A percentile compares a stretch with the other conserved stretches of the same genome.
These are phyloP conservation scores for Toxotes chatareus DNA, from an alignment of 2,113 vertebrate genomes.

Conservation along the genomic window DNA sequence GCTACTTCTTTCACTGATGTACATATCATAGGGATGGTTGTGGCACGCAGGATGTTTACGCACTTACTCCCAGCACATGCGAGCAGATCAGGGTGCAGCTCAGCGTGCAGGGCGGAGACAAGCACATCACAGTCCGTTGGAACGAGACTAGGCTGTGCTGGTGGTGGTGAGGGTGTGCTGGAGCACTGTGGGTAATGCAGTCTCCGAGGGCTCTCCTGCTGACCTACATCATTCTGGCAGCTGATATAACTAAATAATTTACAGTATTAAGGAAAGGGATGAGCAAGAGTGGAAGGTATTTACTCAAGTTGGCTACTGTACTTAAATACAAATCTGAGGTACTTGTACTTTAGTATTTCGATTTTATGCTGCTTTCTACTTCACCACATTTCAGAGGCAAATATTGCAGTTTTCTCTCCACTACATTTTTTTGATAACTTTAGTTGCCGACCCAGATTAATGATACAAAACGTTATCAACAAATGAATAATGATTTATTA, in stretches of 20 bases:
- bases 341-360: not conserved
- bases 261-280: not conserved
- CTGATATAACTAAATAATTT: slow-evolving; percentile 44
- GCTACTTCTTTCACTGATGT: slow-evolving; percentile 41
- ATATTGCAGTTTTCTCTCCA: no score
- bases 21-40: slow-evolving; percentile 38
- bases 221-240: slow-evolving; percentile 72
- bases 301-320: not conserved
- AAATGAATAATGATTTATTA: not conserved
- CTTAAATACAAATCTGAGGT: not conserved
- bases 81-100: slow-evolving; percentile 41
- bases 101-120: slow-evolving; percentile 24
- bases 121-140: slow-evolving; percentile 15
- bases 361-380: not conserved
- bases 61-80: not conserved
- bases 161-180: slow-evolving; percentile 58
- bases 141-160: slow-evolving; percentile 48
- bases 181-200: slow-evolving; percentile 83
- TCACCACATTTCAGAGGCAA: no score
- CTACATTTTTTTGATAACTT: not conserved
- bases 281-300: not conserved
- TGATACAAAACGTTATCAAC: not conserved
- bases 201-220: slow-evolving; percentile 17
- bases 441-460: not conserved
- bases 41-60: not conserved